phyloP scores from a whole-genome alignment of 2,888 invertebrate genomes.

The Chloroclystis v-ata region DNA sequence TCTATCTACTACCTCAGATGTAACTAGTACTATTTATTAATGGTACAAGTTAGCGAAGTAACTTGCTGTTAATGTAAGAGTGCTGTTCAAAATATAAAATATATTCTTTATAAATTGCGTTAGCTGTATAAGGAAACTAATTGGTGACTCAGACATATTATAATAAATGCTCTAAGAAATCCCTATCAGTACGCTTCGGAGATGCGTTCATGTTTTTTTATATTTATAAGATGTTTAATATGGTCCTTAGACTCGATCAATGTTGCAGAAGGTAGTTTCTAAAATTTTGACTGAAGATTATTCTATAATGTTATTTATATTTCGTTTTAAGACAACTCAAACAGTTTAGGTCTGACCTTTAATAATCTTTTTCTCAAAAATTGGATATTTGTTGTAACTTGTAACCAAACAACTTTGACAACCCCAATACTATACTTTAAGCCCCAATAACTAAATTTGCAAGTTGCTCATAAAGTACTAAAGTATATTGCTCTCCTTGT shows the following conservation, averaged over 20 bases:
- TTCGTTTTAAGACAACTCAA: too few relatives aligned
- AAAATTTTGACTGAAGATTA: too few relatives aligned
- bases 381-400: too few relatives aligned
- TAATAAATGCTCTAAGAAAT: slow-evolving; percentile 33
- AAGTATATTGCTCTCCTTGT: slow-evolving; percentile 23
- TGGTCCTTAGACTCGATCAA: too few relatives aligned
- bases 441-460: too few relatives aligned
- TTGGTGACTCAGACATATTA: slow-evolving; percentile 35
- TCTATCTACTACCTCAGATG: slow-evolving; percentile 36
- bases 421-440: too few relatives aligned
- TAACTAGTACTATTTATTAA: slow-evolving; percentile 32
- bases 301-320: too few relatives aligned
- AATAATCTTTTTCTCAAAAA: too few relatives aligned
- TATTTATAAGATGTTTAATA: not conserved
- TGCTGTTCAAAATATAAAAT: slow-evolving; percentile 41
- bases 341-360: too few relatives aligned
- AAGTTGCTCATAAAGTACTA: slow-evolving; percentile 17
- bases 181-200: slow-evolving; percentile 29
- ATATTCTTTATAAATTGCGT: slow-evolving; percentile 34
- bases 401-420: too few relatives aligned
- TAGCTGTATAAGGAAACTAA: slow-evolving; percentile 36
- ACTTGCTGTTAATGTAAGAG: slow-evolving; percentile 38
- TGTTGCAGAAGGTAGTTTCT: too few relatives aligned
- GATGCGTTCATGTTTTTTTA: slow-evolving; percentile 21
- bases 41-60: slow-evolving; percentile 38